Base-by-base conservation (phyloP, 1,140 invertebrate genomes). In the Papilio aristodemus region DNA sequence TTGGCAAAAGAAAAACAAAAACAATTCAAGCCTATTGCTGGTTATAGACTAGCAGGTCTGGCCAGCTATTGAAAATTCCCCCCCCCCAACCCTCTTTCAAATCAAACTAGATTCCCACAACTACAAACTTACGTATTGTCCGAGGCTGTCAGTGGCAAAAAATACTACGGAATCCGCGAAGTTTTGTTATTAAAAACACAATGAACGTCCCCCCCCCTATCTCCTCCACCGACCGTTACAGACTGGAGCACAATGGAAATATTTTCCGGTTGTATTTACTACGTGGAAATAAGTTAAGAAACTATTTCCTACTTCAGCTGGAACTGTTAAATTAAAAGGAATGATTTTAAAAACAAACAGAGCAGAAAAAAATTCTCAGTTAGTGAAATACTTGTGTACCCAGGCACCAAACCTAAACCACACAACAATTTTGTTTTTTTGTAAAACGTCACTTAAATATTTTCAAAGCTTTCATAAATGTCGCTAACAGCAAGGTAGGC, bases 141-240 rank as follows among this genome's bases (percentile, higher is more conserved):
- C 58, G n/a, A 37, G 25, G 13, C 7, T 1, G n/a, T 14, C 27
- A 37, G 27, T n/a, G n/a, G n/a, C n/a, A 59, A 59, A 54, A 59
- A 60, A 59, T 59, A 60, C 58, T 60, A 36, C 58, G n/a, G 58
- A 60, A 27, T 57, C 32, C 7, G 32, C n/a, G 27, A 60, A 60
- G 58, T 14, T 27, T 60, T 60, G 27, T 60, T 60, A 60, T 36
- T 60, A 60, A 60, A 32, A 60, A 36, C 27, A 60, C 58, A 60
- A 60, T 60, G 58, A 37, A 60, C 58, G 4, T 19, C 17, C 17
- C 17, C 37, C 7, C 37, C 7, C 8, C 37, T 11, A 8, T 10
- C 1, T 9, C n/a, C 41, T 6, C 43, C 43, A 1, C 36, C 2
- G 17, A 38, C 59, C 14, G 27, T 36, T 19, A 19, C 59, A 62